Conservation (phyloP, 1,140 invertebrate genomes). For the Pogonognathellus flavescens region DNA sequence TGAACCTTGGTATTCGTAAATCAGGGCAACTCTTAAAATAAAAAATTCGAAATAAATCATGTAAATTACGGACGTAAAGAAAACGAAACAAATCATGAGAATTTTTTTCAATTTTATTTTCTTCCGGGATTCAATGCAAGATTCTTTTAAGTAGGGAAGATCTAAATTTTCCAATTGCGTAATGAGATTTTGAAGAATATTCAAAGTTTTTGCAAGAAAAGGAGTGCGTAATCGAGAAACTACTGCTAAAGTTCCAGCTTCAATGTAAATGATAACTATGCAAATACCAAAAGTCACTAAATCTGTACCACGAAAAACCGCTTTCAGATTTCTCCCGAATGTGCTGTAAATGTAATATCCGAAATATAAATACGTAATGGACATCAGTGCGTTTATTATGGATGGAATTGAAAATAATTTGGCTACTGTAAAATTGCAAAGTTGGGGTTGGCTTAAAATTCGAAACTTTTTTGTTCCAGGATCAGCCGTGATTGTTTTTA, state of each 20-base stretch:
- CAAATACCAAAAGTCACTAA: neutral
- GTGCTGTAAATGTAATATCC: neutral
- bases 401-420: neutral
- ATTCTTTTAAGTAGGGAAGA: neutral
- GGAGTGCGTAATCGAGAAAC: neutral
- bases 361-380: neutral
- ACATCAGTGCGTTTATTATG: neutral
- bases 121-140: neutral
- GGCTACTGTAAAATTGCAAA: neutral
- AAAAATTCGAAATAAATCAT: neutral
- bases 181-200: neutral
- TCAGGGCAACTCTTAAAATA: neutral
- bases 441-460: neutral
- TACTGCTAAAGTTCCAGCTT: neutral
- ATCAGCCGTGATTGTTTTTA: neutral
- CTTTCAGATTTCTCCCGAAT: neutral
- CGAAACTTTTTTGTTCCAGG: neutral
- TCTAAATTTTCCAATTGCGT: neutral
- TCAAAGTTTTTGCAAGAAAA: neutral
- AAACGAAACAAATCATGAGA: neutral
- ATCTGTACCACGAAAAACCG: neutral
- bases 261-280: neutral
- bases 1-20: neutral
- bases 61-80: neutral
- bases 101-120: neutral